These are phyloP conservation scores for Zootermopsis nevadensis DNA, from an alignment of 2,888 invertebrate genomes.

Conservation along the genomic window DNA sequence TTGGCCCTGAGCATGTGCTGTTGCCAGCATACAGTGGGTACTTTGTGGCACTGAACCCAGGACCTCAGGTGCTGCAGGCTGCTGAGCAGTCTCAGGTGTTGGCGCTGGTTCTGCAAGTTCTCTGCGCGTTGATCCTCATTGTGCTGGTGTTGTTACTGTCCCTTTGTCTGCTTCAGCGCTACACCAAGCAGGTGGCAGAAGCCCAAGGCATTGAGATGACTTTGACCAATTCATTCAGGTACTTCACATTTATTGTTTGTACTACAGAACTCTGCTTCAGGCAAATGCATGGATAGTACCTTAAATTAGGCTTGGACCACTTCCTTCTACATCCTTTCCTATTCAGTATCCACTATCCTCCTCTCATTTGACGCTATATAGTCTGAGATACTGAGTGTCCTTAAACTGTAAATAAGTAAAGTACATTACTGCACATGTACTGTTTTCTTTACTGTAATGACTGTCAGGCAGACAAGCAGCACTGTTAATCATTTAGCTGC, in stretches of 20 bases:
- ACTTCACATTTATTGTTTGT: slow-evolving; percentile 51
- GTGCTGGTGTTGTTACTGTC: slow-evolving; percentile 71
- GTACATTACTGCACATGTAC: no score
- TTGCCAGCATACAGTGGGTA: slow-evolving; percentile 81
- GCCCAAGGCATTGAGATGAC: slow-evolving; percentile 76
- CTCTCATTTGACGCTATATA: no score
- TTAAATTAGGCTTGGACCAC: no score
- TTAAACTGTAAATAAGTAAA: no score
- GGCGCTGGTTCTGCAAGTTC: slow-evolving; percentile 70
- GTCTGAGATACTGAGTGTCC: no score
- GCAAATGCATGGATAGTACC: no score
- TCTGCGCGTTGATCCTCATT: slow-evolving; percentile 73
- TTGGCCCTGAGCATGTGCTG: slow-evolving; percentile 63
- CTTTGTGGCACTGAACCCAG: slow-evolving; percentile 76
- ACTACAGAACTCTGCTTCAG: not conserved
- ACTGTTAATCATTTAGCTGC: no score
- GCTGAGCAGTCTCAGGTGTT: slow-evolving; percentile 56
- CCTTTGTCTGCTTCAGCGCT: slow-evolving; percentile 74
- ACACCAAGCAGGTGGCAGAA: slow-evolving; percentile 72
- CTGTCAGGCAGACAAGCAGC: no score
- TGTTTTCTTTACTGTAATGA: no score
- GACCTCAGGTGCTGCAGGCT: slow-evolving; percentile 63
- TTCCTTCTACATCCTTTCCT: no score
- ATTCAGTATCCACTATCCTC: no score
- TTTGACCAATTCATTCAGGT: slow-evolving; percentile 75